These are phyloP conservation scores for Heliocidaris erythrogramma DNA, from an alignment of 35 echinoderm and acorn worm species.

Conservation along the genomic window DNA sequence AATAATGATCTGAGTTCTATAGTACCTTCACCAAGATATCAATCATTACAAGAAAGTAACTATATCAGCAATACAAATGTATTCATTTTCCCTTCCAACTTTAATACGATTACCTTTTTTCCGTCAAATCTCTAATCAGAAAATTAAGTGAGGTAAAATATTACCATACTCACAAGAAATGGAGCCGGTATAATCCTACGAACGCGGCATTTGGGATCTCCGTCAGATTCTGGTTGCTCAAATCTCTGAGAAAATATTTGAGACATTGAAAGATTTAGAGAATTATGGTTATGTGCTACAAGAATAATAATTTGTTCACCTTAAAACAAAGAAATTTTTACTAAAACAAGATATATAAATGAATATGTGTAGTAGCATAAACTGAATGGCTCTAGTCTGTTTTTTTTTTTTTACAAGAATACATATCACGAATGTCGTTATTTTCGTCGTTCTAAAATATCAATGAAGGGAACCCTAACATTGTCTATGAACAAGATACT, in stretches of 20 bases:
- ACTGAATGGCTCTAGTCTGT: no score
- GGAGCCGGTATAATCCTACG: slow-evolving; percentile 11
- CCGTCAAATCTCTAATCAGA: neutral
- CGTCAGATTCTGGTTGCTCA: slow-evolving; percentile 48
- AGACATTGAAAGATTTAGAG: neutral
- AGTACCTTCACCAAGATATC: neutral
- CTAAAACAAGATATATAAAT: no score
- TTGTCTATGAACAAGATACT: no score
- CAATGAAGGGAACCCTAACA: no score
- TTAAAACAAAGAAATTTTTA: no score
- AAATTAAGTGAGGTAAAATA: neutral
- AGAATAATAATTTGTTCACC: no score
- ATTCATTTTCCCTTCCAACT: neutral
- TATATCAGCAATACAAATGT: neutral
- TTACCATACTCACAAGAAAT: slow-evolving; percentile 46
- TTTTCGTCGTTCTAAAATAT: no score
- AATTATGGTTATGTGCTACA: neutral
- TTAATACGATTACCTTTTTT: neutral
- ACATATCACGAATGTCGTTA: no score
- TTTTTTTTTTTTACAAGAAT: no score
- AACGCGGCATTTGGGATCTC: slow-evolving; percentile 13
- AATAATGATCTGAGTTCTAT: neutral
- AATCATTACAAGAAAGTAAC: neutral
- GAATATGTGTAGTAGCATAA: no score
- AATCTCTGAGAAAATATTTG: slow-evolving; percentile 8